Evolutionary conservation across 2,797 vertebrate genomes (phyloP).

Genomic region (Chaunax sp.): DNA sequence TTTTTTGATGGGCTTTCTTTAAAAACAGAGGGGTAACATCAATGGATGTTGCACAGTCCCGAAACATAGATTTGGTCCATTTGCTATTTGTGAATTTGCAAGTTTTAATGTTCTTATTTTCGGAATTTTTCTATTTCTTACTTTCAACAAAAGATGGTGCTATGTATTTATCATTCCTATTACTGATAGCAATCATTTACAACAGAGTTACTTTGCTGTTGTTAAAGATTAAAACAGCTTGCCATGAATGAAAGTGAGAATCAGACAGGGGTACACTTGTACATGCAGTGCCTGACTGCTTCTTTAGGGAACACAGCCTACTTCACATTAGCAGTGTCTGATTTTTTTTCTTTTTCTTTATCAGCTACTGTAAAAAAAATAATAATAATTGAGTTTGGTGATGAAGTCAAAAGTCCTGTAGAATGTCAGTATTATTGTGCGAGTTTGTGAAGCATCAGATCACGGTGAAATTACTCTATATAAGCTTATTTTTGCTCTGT

Average conservation of each 20-base stretch:
- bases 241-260: slow-evolving; percentile 68
- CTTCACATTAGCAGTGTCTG: slow-evolving; percentile 61
- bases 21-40: slow-evolving; percentile 73
- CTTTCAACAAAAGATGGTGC: slow-evolving; percentile 91
- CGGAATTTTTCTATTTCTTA: slow-evolving; percentile 81
- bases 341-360: slow-evolving; percentile 35
- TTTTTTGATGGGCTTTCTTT: slow-evolving; percentile 65
- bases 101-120: slow-evolving; percentile 72
- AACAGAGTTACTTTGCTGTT: slow-evolving; percentile 78
- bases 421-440: slow-evolving; percentile 73
- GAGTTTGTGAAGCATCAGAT: slow-evolving; percentile 29
- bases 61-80: slow-evolving; percentile 64
- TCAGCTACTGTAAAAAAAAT: slow-evolving; percentile 59
- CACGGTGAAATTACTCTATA: slow-evolving; percentile 25
- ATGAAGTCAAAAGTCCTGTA: slow-evolving; percentile 48
- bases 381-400: slow-evolving; percentile 36
- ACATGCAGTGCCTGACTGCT: slow-evolving; percentile 77
- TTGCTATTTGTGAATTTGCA: slow-evolving; percentile 75
- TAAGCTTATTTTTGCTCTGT: slow-evolving; percentile 30
- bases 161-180: slow-evolving; percentile 99
- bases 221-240: slow-evolving; percentile 75
- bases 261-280: slow-evolving; percentile 72
- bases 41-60: slow-evolving; percentile 55
- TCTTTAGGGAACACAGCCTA: slow-evolving; percentile 69
- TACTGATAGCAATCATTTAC: slow-evolving; percentile 82